Evolutionary conservation across 2,888 invertebrate species (phyloP), one percentile per base, ranked within the genome.

Genomic region (Scaptomyza parva): DNA sequence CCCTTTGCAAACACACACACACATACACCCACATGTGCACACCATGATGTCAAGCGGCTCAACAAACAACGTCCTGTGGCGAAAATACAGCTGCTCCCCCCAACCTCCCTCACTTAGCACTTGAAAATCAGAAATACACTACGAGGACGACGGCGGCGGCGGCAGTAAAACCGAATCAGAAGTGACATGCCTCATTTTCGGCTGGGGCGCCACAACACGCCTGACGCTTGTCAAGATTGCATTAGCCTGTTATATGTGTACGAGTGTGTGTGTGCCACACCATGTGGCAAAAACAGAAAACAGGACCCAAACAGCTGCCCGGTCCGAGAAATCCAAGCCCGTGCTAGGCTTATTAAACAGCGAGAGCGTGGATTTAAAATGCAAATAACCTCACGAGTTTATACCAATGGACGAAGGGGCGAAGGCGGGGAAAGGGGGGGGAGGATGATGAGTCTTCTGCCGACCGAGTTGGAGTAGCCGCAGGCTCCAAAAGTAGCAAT

Each of bases 121-220:
- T 61, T 45, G 59, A 60, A 75, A 84, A 82, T 84, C 81, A 76
- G 70, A 86, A 82, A 74, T 74, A 54, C 70, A 58, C 51, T 58
- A n/a, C 33, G 33, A 33, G 6, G 22, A 22, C 22, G 22, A 77
- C 43, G 65, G 30, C 55, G 51, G 45, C 26, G n/a, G 30, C 30
- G n/a, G 60, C 77, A 53, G 72, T 65, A 66, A 81, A 86, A 79
- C 72, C 82, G 62, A 82, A 85, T 82, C 86, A 87, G 82, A 82
- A 85, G 82, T 78, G 82, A 82, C 88, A 78, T 72, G 82, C 79
- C 88, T 86, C 88, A 88, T 82, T 82, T 88, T 82, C 68, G 79
- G 86, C 57, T 70, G 70, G 51, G 48, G 37, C 68, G 17, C 68
- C 43, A 17, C 62, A 54, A 59, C 60, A 67, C 53, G 74, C 35